Percentiles rank a stretch among this genome's conserved stretches.
phyloP scores from a whole-genome alignment of 1,140 invertebrate genomes.

The Glossosoma conforme region DNA sequence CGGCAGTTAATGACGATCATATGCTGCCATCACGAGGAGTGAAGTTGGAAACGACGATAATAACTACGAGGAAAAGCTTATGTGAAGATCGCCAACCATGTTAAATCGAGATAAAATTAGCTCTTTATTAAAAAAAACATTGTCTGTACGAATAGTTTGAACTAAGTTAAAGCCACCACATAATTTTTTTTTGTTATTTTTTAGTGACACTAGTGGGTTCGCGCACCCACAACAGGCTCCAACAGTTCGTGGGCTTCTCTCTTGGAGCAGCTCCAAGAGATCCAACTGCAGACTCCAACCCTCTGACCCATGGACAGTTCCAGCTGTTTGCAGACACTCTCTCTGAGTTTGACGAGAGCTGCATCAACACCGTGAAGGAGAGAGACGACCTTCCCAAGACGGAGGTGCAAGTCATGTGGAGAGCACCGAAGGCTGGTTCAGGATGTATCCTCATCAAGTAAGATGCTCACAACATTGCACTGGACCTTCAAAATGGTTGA shows the following conservation, averaged over 20 bases:
- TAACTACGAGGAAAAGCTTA: too few species aligned
- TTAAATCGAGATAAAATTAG: too few species aligned
- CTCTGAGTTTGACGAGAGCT: slow-evolving; percentile 78
- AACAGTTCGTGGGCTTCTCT: slow-evolving; percentile 79
- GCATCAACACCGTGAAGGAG: slow-evolving; percentile 81
- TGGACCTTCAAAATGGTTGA: too few species aligned
- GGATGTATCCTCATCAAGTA: slow-evolving; percentile 80
- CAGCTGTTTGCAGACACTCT: slow-evolving; percentile 77
- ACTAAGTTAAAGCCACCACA: too few species aligned
- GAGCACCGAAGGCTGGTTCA: slow-evolving; percentile 73
- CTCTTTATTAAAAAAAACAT: too few species aligned
- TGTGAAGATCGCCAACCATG: too few species aligned
- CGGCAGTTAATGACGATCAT: too few species aligned
- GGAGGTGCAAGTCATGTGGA: slow-evolving; percentile 88
- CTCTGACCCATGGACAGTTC: slow-evolving; percentile 64
- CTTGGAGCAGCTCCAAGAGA: slow-evolving; percentile 67
- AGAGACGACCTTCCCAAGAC: slow-evolving; percentile 73
- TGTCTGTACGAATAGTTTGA: too few species aligned
- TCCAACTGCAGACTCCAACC: slow-evolving; percentile 40
- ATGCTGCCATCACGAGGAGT: too few species aligned
- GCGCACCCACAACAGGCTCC: slow-evolving; percentile 63
- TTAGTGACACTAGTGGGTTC: slow-evolving; percentile 72
- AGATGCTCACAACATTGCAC: too few species aligned
- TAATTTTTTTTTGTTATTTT: too few species aligned
- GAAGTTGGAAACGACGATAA: too few species aligned